phyloP scores from a whole-genome alignment of 2,888 invertebrate genomes.

The Tenthredo livida region DNA sequence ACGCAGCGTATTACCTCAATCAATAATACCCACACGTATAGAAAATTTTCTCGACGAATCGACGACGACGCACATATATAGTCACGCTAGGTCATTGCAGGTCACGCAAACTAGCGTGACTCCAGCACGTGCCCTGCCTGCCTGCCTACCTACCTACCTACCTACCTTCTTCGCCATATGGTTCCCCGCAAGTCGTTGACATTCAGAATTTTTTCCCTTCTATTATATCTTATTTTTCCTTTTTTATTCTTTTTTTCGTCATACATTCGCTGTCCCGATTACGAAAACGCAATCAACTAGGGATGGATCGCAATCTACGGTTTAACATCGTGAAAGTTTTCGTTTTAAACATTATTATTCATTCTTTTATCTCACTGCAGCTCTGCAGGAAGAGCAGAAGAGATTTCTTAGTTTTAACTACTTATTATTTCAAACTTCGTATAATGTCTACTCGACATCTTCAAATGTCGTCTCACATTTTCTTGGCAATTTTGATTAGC shows the following conservation, averaged over 20 bases:
- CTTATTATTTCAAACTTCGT: not conserved
- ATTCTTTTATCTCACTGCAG: not conserved
- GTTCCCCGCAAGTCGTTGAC: conserved; percentile 47
- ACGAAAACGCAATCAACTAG: not conserved
- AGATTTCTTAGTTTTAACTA: not conserved
- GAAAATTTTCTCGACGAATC: conserved; percentile 18
- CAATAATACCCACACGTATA: conserved; percentile 43
- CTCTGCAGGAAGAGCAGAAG: not conserved
- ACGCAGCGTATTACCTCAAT: conserved; percentile 37
- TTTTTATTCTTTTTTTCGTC: not conserved
- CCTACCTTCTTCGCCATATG: conserved; percentile 18
- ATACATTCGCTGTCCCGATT: not conserved
- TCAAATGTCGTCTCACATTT: not conserved
- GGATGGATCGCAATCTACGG: not conserved
- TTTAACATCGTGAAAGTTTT: not conserved
- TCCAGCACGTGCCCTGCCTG: conserved; percentile 6
- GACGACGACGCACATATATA: conserved; percentile 6
- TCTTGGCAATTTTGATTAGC: not conserved
- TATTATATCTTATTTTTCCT: not conserved
- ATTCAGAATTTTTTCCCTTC: conserved; percentile 28
- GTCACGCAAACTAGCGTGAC: conserved; percentile 53
- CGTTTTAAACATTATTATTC: not conserved
- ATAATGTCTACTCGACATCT: not conserved
- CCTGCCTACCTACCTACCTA: not conserved
- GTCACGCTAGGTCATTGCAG: conserved; percentile 46